These are phyloP conservation scores for Rhincodon typus DNA, from an alignment of 2,797 vertebrate species.

Conservation along the genomic window DNA sequence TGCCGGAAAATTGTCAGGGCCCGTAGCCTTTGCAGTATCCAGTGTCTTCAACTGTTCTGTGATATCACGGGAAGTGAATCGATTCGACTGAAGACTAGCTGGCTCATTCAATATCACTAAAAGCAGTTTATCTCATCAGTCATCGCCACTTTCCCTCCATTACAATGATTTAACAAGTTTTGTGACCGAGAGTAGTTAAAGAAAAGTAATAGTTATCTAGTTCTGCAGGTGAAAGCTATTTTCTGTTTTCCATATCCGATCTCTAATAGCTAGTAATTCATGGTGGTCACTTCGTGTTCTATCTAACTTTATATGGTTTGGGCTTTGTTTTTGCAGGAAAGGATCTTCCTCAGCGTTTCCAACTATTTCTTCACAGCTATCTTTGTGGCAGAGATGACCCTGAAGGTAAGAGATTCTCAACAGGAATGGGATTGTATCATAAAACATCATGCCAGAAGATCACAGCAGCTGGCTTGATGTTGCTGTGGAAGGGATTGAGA, in stretches of 20 bases:
- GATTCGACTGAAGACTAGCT: no score
- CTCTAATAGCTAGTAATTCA: neutral
- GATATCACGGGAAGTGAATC: no score
- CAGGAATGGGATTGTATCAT: neutral
- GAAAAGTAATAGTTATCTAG: neutral
- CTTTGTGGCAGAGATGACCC: conserved; percentile 92
- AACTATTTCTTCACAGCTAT: conserved; percentile 98
- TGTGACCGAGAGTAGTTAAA: neutral
- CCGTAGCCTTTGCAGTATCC: no score
- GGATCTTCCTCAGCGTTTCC: conserved; percentile 91
- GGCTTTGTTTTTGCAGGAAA: conserved; percentile 63
- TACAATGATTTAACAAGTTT: neutral
- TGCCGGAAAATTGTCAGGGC: no score
- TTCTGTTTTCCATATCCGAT: neutral
- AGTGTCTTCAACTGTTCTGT: no score
- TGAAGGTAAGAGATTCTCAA: conserved; percentile 70
- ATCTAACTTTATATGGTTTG: conserved; percentile 41
- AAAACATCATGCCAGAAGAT: neutral
- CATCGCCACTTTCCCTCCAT: neutral
- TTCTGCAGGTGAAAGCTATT: neutral
- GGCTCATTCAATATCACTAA: neutral
- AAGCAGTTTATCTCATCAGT: neutral
- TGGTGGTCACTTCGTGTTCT: neutral
- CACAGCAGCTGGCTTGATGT: neutral
- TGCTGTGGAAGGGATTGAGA: neutral